Conservation (phyloP, 2,888 invertebrate species). For the Acrobasis consociella region DNA sequence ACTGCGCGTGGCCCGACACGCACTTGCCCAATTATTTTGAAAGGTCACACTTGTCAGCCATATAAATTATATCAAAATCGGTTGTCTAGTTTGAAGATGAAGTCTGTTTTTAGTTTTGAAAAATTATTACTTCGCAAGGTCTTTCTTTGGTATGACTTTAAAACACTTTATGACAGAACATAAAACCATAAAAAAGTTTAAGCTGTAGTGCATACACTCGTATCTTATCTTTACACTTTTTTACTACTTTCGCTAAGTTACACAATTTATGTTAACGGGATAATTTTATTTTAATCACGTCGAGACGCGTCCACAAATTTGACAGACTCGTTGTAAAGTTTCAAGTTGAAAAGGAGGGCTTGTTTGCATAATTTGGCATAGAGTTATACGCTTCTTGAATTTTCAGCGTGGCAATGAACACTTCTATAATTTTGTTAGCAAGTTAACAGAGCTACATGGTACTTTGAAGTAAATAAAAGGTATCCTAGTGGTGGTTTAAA, state of each 20-base stretch:
- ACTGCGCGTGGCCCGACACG: too few species aligned
- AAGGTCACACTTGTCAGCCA: too few species aligned
- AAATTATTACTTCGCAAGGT: too few species aligned
- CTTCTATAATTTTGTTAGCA: constrained; percentile 50
- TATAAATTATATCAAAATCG: too few species aligned
- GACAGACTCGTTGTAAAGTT: constrained; percentile 58
- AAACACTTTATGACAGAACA: neutral
- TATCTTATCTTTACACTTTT: constrained; percentile 14
- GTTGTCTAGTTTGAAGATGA: too few species aligned
- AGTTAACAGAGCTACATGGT: constrained; percentile 31
- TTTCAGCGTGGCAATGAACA: constrained; percentile 43
- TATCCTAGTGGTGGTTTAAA: too few species aligned
- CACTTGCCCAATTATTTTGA: too few species aligned
- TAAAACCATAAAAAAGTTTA: neutral
- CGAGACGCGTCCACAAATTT: constrained; percentile 52
- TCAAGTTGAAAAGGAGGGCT: constrained; percentile 50
- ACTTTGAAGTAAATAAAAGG: neutral
- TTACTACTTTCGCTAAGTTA: constrained; percentile 37
- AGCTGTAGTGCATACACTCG: neutral
- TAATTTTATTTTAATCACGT: constrained; percentile 53
- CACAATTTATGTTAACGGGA: constrained; percentile 54
- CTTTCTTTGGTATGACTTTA: too few species aligned
- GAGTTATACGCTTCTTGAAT: constrained; percentile 49
- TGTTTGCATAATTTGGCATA: constrained; percentile 68
- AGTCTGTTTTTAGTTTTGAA: too few species aligned